Evolutionary conservation across 2,888 invertebrate species (phyloP).

Genomic region (Apeira syringaria): DNA sequence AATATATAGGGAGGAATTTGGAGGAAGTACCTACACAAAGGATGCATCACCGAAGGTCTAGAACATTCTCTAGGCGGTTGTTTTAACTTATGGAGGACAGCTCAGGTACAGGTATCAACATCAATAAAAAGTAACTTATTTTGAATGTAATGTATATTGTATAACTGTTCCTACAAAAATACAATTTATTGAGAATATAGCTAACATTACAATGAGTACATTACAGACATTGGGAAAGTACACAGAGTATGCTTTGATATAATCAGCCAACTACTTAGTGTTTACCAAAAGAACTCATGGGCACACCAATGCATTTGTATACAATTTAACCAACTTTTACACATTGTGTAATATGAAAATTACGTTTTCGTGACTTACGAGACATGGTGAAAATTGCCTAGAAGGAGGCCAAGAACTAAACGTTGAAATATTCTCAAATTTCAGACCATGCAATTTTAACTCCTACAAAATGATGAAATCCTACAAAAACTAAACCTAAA

Average conservation of each 20-base stretch:
- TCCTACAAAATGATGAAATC: conserved; percentile 62
- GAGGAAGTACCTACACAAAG: too few relatives aligned
- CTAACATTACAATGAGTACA: conserved; percentile 5
- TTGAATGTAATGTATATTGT: conserved; percentile 9
- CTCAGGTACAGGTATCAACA: conserved; percentile 19
- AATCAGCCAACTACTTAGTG: conserved; percentile 9
- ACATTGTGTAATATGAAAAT: conserved; percentile 32
- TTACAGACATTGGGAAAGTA: conserved; percentile 6
- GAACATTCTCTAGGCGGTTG: conserved; percentile 55
- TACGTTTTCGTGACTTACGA: conserved; percentile 41
- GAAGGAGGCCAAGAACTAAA: conserved; percentile 74
- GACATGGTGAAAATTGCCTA: conserved; percentile 61
- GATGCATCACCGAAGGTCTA: conserved; percentile 47
- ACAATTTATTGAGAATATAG: conserved; percentile 5
- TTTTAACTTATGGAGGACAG: conserved; percentile 8
- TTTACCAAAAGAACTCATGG: conserved; percentile 6
- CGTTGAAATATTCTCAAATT: conserved; percentile 53
- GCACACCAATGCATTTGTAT: conserved; percentile 4
- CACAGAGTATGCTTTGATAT: conserved; percentile 9
- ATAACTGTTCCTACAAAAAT: conserved; percentile 8
- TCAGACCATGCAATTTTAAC: conserved; percentile 59
- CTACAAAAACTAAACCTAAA: conserved; percentile 73
- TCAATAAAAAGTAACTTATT: conserved; percentile 20
- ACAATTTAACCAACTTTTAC: conserved; percentile 13
- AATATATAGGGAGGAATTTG: too few relatives aligned